phyloP scores from a whole-genome alignment of 2,797 vertebrate species.

The Scarus forsteni region DNA sequence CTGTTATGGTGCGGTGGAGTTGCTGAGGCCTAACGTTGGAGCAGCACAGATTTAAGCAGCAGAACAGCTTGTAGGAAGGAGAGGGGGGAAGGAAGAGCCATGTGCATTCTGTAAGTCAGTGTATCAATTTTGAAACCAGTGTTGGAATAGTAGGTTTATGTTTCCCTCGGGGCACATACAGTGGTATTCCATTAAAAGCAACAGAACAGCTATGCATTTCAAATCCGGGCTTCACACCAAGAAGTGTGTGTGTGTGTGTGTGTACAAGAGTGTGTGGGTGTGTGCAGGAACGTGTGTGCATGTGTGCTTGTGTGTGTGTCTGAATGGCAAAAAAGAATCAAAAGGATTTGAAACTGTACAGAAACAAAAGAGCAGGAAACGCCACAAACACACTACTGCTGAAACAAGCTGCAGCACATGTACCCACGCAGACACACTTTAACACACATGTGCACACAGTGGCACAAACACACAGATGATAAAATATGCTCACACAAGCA shows the following conservation, averaged over 20 bases:
- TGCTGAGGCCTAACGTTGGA: slow-evolving; percentile 16
- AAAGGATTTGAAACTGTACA: slow-evolving; percentile 34
- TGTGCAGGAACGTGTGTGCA: not conserved
- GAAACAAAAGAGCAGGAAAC: slow-evolving; percentile 50
- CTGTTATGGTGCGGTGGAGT: slow-evolving; percentile 32
- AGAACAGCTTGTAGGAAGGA: slow-evolving; percentile 36
- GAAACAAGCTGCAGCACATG: slow-evolving; percentile 22
- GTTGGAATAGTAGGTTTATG: slow-evolving; percentile 59
- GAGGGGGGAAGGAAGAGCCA: slow-evolving; percentile 20
- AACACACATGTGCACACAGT: slow-evolving; percentile 12
- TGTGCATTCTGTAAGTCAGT: slow-evolving; percentile 59
- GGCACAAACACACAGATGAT: not conserved
- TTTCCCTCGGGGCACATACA: slow-evolving; percentile 65
- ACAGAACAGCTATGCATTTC: slow-evolving; percentile 71
- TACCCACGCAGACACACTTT: slow-evolving; percentile 5
- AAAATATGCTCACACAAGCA: not conserved
- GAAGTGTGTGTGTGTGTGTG: slow-evolving; percentile 19
- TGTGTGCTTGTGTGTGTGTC: slow-evolving; percentile 17
- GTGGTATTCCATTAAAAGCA: slow-evolving; percentile 73
- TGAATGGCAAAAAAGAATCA: not conserved
- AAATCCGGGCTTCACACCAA: slow-evolving; percentile 65
- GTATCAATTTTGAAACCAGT: slow-evolving; percentile 68
- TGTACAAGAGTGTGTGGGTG: slow-evolving; percentile 19
- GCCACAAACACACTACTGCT: slow-evolving; percentile 18
- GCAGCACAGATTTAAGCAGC: slow-evolving; percentile 28